A percentile compares a stretch with the other conserved stretches of the same genome.
phyloP scores from a whole-genome alignment of 2,888 invertebrate genomes.

The Nezara viridula region DNA sequence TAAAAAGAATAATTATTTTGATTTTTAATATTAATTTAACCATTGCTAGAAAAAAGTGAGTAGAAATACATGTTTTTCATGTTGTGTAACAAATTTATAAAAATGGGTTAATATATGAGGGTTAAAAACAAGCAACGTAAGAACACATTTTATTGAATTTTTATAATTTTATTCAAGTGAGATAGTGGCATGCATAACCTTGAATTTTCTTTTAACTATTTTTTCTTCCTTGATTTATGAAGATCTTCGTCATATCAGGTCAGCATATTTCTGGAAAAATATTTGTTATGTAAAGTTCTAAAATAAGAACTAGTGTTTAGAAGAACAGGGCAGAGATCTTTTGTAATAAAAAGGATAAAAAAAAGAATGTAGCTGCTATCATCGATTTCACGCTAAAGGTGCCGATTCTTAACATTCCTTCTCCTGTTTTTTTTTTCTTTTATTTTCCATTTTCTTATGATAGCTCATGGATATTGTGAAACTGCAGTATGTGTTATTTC shows the following conservation, averaged over 20 bases:
- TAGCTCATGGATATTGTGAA: constrained; percentile 20
- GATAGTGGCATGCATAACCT: background rate
- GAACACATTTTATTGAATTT: background rate
- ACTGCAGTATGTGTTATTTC: background rate
- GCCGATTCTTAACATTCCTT: constrained; percentile 46
- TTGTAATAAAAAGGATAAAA: constrained; percentile 39
- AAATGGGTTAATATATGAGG: too few species aligned
- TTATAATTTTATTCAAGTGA: background rate
- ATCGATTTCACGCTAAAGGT: constrained; percentile 43
- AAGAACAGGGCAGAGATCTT: constrained; percentile 10
- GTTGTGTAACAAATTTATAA: too few species aligned
- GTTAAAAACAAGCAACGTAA: background rate
- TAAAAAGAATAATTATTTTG: too few species aligned
- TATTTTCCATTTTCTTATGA: constrained; percentile 29
- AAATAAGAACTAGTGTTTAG: constrained; percentile 4
- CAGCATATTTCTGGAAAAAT: constrained; percentile 2
- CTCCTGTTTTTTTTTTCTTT: constrained; percentile 17
- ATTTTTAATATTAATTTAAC: too few species aligned
- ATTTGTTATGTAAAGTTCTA: constrained; percentile 39
- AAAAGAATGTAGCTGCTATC: constrained; percentile 30
- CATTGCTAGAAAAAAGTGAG: too few species aligned
- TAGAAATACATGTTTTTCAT: too few species aligned
- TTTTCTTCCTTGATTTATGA: background rate
- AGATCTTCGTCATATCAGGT: constrained; percentile 21
- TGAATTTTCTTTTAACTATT: background rate